Evolutionary conservation across 2,888 invertebrate genomes (phyloP).

Genomic region (Tinea trinotella): DNA sequence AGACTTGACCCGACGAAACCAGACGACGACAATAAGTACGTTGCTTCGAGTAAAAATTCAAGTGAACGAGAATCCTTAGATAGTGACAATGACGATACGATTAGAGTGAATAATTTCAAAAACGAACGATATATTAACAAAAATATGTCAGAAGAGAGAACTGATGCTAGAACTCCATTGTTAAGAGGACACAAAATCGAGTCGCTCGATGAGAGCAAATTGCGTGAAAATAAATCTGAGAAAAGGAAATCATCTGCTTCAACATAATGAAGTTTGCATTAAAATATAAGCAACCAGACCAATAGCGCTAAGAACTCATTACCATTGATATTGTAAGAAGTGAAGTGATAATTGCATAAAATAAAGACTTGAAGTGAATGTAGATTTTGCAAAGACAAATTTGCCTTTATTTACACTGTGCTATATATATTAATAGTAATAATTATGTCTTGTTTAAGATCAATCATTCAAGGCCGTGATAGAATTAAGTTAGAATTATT

Average conservation of each 20-base stretch:
- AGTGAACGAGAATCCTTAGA: conserved; percentile 50
- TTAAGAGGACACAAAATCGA: conserved; percentile 62
- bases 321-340: not conserved
- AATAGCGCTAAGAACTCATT: conserved; percentile 39
- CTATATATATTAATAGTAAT: conserved; percentile 22
- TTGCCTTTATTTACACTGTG: conserved; percentile 30
- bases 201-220: conserved; percentile 60
- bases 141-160: conserved; percentile 45
- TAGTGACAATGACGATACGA: conserved; percentile 41
- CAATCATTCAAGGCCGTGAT: conserved; percentile 58
- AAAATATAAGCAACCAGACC: conserved; percentile 32
- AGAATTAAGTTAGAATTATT: conserved; percentile 42
- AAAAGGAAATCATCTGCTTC: conserved; percentile 66
- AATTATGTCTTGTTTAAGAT: conserved; percentile 34
- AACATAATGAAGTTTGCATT: conserved; percentile 36
- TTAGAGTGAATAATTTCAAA: conserved; percentile 51
- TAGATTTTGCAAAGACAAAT: conserved; percentile 19
- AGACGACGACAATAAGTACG: conserved; percentile 28
- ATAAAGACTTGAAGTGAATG: conserved; percentile 4
- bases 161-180: conserved; percentile 57
- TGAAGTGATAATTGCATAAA: conserved; percentile 11
- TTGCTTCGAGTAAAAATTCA: conserved; percentile 34
- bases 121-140: conserved; percentile 51
- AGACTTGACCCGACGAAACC: conserved; percentile 24
- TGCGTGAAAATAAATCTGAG: conserved; percentile 56